Evolutionary conservation across 2,888 invertebrate genomes (phyloP).

Genomic region (Drosophila anomalata): DNA sequence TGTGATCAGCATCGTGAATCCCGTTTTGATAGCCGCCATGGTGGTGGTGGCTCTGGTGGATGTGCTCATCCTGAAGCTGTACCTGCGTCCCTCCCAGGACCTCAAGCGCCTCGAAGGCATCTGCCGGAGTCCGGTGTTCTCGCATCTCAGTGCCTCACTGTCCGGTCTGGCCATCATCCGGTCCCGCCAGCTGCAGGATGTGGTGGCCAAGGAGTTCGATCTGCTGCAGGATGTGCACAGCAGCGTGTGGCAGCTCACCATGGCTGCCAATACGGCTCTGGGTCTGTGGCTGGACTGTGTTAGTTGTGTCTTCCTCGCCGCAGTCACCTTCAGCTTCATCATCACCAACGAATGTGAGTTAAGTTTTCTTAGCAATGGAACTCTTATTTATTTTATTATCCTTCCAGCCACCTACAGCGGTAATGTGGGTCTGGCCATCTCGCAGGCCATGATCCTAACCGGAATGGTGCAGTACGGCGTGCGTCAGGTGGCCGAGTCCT

Average conservation of each 20-base stretch:
- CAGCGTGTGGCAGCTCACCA: constrained; percentile 83
- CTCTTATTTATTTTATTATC: background rate
- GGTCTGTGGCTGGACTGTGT: constrained; percentile 90
- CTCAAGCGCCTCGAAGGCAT: constrained; percentile 90
- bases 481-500: constrained; percentile 88
- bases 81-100: constrained; percentile 90
- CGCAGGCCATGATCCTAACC: constrained; percentile 88
- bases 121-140: constrained; percentile 94
- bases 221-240: constrained; percentile 86
- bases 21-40: constrained; percentile 88
- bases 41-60: constrained; percentile 87
- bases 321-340: constrained; percentile 88
- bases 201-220: constrained; percentile 91
- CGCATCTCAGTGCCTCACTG: constrained; percentile 94
- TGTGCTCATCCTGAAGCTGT: constrained; percentile 87
- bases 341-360: constrained; percentile 86
- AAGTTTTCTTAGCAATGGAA: background rate
- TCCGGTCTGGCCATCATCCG: constrained; percentile 94
- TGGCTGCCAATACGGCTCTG: constrained; percentile 86
- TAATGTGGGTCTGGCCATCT: constrained; percentile 89
- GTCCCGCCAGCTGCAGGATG: constrained; percentile 89
- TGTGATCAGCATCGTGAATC: constrained; percentile 89
- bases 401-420: constrained; percentile 85
- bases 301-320: constrained; percentile 87
- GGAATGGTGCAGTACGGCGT: constrained; percentile 90